Evolutionary conservation across 1,140 invertebrate genomes (phyloP).

Genomic region (Tetragonula clypearis): DNA sequence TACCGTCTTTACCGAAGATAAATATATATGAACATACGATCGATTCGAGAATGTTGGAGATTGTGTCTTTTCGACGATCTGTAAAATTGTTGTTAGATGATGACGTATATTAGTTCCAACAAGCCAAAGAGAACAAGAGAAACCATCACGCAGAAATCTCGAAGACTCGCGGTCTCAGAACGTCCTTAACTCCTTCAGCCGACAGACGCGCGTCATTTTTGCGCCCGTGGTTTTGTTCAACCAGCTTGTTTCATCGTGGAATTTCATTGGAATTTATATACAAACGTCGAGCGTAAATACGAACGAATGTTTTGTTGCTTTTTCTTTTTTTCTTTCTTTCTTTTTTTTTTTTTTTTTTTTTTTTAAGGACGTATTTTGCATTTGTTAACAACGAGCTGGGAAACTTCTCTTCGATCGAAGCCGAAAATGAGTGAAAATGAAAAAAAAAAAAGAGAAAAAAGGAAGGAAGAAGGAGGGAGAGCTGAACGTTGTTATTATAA

Average conservation of each 20-base stretch:
- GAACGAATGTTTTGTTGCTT: neutral
- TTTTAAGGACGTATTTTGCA: constrained; percentile 18
- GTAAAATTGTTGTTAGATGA: neutral
- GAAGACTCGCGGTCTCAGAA: neutral
- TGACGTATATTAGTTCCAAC: neutral
- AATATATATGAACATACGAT: neutral
- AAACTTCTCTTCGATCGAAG: constrained; percentile 11
- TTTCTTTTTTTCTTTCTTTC: neutral
- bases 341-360: neutral
- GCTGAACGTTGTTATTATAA: neutral
- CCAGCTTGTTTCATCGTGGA: constrained; percentile 42
- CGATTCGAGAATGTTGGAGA: neutral
- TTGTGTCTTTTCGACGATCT: neutral
- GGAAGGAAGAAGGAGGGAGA: neutral
- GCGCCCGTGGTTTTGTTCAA: neutral
- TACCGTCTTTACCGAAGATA: constrained; percentile 1
- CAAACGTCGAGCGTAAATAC: neutral
- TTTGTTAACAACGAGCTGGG: constrained; percentile 32
- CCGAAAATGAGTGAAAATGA: no score
- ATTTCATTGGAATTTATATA: constrained; percentile 6
- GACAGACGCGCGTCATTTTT: neutral
- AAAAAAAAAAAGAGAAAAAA: neutral
- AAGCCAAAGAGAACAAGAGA: neutral
- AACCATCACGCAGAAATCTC: neutral
- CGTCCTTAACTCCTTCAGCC: no score